These are phyloP conservation scores for Coranthus polyacanthus DNA, from an alignment of 2,797 vertebrate genomes.

Conservation along the genomic window DNA sequence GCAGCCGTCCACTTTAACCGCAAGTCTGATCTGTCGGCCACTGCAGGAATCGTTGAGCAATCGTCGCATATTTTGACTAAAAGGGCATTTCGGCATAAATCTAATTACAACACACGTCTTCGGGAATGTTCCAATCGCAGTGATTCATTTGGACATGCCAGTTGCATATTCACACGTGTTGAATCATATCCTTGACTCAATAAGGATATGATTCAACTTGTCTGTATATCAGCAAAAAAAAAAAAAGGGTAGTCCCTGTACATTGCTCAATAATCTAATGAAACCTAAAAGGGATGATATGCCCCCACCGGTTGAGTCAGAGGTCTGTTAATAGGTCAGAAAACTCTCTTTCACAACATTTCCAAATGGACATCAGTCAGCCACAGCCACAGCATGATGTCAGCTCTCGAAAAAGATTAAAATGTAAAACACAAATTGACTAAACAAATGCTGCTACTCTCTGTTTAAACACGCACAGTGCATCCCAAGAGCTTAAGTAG, in stretches of 20 bases:
- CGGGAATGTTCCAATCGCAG: background rate
- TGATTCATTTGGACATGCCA: background rate
- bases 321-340: background rate
- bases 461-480: background rate
- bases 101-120: background rate
- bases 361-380: conserved; percentile 7
- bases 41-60: too few species aligned
- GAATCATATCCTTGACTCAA: too few species aligned
- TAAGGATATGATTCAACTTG: too few species aligned
- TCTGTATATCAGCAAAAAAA: too few species aligned
- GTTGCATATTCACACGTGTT: background rate
- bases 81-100: background rate
- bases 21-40: too few species aligned
- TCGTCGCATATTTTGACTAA: too few species aligned
- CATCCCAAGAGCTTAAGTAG: too few species aligned
- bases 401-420: background rate
- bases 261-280: too few species aligned
- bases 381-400: background rate
- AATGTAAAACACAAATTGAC: background rate
- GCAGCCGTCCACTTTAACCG: too few species aligned
- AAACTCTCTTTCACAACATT: background rate
- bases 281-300: background rate
- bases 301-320: background rate
- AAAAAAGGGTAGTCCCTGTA: too few species aligned
- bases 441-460: background rate